Evolutionary conservation across 2,797 vertebrate species (phyloP), one percentile per base, ranked within the genome.

Genomic region (Coilia nasus): DNA sequence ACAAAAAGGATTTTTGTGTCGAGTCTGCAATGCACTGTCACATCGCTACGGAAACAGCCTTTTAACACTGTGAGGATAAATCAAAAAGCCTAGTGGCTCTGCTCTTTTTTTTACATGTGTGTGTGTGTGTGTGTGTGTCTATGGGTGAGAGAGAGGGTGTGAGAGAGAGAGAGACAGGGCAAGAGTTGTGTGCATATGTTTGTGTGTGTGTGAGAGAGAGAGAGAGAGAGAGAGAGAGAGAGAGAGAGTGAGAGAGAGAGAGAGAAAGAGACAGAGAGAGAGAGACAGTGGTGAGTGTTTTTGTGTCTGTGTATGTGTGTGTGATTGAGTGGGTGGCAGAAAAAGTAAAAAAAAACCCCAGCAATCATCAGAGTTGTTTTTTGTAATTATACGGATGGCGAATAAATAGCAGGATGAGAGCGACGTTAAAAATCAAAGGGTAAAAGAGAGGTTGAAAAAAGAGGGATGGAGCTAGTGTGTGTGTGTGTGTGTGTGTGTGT

Each of bases 371-470:
- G 85, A 85, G 80, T 91, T 90, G 84, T 90, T 90, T 88, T 91
- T 87, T 87, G 83, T 89, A 91, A 91, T 91, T 90, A 90, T 82
- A 90, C 56, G 56, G 85, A 90, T 88, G 86, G 85, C 86, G 88
- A 89, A 90, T 89, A 87, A 86, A 86, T 87, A 86, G 87, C 81
- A 87, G 86, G 56, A 86, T 83, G 80, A 89, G 86, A 87, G 82
- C 81, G 81, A 50, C 90, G 87, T 87, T 91, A 90, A 89, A 92
- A 91, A 93, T 92, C 94, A 93, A 92, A 94, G 86, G 5, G 23
- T 15, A 23, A 75, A 19, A 28, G 31, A 75, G 67, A 75, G 12
- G 67, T 14, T 75, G 67, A 12, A 75, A 75, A 75, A 41, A 75
- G 31, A 75, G 67, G 31, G 28, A 54, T 10, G 9, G 50, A 54